Percentiles rank a stretch among this genome's conserved stretches.
These are phyloP conservation scores for Ormyrus nitidulus DNA, from an alignment of 2,888 invertebrate genomes.

Conservation along the genomic window DNA sequence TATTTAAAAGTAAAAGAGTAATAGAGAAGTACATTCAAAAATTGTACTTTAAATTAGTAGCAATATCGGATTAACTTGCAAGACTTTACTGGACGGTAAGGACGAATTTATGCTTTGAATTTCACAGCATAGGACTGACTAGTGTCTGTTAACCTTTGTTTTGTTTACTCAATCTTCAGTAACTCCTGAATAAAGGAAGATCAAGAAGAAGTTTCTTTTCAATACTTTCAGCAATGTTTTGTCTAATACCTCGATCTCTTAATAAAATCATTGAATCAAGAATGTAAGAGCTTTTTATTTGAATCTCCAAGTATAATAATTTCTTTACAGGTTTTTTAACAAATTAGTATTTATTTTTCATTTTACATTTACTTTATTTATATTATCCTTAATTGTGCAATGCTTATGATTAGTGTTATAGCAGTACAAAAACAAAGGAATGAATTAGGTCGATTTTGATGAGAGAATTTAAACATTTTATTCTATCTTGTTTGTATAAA, in stretches of 20 bases:
- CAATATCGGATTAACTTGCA: constrained; percentile 43
- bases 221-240: constrained; percentile 46
- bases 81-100: constrained; percentile 31
- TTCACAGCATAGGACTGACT: constrained; percentile 36
- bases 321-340: constrained; percentile 23
- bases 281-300: background rate
- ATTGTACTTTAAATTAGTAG: constrained; percentile 47
- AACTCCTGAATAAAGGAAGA: constrained; percentile 29
- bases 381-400: constrained; percentile 36
- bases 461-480: constrained; percentile 49
- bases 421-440: constrained; percentile 38
- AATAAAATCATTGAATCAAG: constrained; percentile 53
- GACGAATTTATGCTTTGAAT: constrained; percentile 32
- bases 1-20: constrained; percentile 51
- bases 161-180: constrained; percentile 28
- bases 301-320: background rate
- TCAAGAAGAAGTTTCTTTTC: constrained; percentile 33
- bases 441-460: constrained; percentile 30
- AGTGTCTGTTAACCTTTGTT: constrained; percentile 35
- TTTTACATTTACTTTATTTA: constrained; percentile 41
- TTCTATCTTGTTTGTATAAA: constrained; percentile 52
- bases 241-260: constrained; percentile 49
- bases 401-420: constrained; percentile 34
- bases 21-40: constrained; percentile 39
- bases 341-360: constrained; percentile 48